These are phyloP conservation scores for Sebastes reedi DNA, from an alignment of 2,797 vertebrate genomes.

Conservation along the genomic window DNA sequence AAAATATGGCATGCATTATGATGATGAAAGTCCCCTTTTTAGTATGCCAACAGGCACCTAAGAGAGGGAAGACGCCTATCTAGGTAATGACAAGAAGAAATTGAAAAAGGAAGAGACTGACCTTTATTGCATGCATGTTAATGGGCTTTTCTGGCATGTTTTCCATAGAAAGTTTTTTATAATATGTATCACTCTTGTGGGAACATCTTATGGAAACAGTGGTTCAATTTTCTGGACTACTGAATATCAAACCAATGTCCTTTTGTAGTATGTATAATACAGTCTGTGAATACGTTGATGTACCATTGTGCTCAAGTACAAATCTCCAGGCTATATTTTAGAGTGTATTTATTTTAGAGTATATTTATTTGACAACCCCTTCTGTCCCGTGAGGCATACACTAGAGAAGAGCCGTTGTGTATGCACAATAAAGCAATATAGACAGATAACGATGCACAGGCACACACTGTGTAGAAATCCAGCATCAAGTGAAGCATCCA, in stretches of 20 bases:
- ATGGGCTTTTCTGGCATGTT: constrained; percentile 39
- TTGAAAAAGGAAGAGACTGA: constrained; percentile 46
- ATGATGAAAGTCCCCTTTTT: constrained; percentile 50
- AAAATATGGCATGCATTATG: constrained; percentile 42
- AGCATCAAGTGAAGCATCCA: constrained; percentile 1
- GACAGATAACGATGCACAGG: neutral
- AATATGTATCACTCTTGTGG: constrained; percentile 9
- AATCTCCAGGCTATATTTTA: constrained; percentile 28
- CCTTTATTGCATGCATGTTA: constrained; percentile 57
- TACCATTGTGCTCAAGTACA: neutral
- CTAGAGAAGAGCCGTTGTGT: neutral
- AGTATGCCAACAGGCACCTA: constrained; percentile 35
- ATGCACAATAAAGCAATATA: constrained; percentile 8
- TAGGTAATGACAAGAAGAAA: constrained; percentile 52
- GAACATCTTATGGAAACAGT: constrained; percentile 13
- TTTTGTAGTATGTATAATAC: constrained; percentile 26
- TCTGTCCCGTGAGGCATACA: neutral
- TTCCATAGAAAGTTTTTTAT: constrained; percentile 12
- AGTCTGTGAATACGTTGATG: constrained; percentile 24
- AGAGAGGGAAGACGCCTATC: constrained; percentile 42
- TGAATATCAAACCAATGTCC: constrained; percentile 34
- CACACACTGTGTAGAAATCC: neutral
- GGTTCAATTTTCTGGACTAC: constrained; percentile 24
- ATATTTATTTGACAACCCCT: constrained; percentile 26
- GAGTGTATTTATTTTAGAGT: constrained; percentile 12